Conservation (phyloP, 2,113 vertebrate genomes). For the Cheilinus undulatus region DNA sequence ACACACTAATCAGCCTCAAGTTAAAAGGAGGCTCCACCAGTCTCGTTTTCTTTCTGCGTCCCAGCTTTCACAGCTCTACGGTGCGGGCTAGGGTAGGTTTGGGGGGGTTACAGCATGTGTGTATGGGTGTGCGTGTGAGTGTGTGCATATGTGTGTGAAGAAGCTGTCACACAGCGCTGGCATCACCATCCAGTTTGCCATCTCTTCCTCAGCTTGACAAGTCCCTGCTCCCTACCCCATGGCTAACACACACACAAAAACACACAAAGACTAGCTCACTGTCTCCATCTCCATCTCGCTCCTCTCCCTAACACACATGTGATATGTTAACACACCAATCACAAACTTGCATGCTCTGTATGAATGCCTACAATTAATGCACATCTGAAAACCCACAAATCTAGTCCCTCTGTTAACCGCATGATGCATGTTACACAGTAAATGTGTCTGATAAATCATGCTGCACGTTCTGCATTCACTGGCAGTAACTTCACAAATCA, state of each 20-base stretch:
- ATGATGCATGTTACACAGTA: constrained; percentile 21
- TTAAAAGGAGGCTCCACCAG: constrained; percentile 71
- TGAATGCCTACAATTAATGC: constrained; percentile 11
- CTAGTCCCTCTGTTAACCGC: constrained; percentile 1
- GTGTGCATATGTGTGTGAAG: constrained; percentile 71
- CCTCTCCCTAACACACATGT: constrained; percentile 39
- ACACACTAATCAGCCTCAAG: constrained; percentile 59
- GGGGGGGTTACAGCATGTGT: constrained; percentile 50
- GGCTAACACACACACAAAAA: constrained; percentile 52
- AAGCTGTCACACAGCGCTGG: constrained; percentile 77
- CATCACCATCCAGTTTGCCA: constrained; percentile 79
- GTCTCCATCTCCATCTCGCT: constrained; percentile 39
- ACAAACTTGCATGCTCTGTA: constrained; percentile 16
- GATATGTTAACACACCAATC: constrained; percentile 44
- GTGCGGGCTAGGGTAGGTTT: constrained; percentile 61
- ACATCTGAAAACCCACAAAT: constrained; percentile 3
- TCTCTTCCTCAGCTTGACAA: constrained; percentile 80
- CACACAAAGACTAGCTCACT: constrained; percentile 42
- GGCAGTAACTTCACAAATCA: constrained; percentile 38
- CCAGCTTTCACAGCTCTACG: constrained; percentile 77
- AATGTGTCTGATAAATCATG: constrained; percentile 37
- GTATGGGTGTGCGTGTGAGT: constrained; percentile 43
- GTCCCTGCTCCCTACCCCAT: constrained; percentile 73
- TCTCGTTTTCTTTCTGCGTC: constrained; percentile 69
- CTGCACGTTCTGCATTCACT: constrained; percentile 16